phyloP scores from a whole-genome alignment of 64 coral and sea anemone species.

The Pocillopora verrucosa region DNA sequence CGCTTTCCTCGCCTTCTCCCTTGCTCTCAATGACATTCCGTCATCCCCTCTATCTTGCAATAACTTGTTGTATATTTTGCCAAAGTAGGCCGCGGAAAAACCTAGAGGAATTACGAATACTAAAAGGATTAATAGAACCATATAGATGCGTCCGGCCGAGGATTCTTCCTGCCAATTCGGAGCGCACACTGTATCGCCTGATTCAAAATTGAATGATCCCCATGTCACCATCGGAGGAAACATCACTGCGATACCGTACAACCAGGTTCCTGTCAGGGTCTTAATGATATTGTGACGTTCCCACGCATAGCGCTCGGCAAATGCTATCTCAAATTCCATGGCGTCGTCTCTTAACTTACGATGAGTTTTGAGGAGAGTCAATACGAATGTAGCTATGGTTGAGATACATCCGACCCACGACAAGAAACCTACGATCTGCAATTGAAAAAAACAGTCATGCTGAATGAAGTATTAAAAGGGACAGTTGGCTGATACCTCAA shows the following conservation, averaged over 20 bases:
- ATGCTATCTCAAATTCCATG: not conserved
- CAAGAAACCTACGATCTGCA: conserved; percentile 8
- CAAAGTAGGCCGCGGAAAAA: not conserved
- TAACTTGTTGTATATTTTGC: not conserved
- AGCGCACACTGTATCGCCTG: not conserved
- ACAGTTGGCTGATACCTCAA: no score
- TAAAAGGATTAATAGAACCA: not conserved
- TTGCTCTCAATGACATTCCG: not conserved
- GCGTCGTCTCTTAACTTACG: not conserved
- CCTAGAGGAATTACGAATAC: conserved; percentile 6
- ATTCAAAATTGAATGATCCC: conserved; percentile 21
- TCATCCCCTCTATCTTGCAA: not conserved
- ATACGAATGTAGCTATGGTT: not conserved
- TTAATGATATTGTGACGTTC: conserved; percentile 1
- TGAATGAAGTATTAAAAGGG: no score
- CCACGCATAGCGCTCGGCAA: not conserved
- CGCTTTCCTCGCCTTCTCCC: not conserved
- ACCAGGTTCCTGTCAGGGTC: conserved; percentile 8
- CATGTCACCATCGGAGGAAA: conserved; percentile 7
- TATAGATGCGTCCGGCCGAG: not conserved
- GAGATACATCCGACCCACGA: not conserved
- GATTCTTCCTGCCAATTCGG: not conserved
- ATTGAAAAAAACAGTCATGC: not conserved
- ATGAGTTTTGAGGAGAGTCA: not conserved
- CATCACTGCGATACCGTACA: not conserved